A percentile compares a stretch with the other conserved stretches of the same genome.
Conservation (phyloP, 2,113 vertebrate genomes). For the Coryphaenoides rupestris region DNA sequence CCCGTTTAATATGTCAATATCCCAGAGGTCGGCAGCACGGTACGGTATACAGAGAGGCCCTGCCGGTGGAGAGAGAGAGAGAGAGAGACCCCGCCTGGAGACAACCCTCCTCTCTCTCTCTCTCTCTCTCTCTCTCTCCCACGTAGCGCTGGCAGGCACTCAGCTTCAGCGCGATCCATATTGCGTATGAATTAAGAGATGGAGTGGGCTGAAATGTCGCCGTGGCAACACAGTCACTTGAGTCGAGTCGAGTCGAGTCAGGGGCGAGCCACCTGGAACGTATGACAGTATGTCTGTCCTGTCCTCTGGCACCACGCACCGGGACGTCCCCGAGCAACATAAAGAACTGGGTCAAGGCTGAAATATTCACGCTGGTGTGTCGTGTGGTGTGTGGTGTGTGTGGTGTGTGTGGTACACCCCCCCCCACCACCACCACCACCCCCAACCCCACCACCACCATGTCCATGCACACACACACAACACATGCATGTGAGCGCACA, state of each 20-base stretch:
- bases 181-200: constrained; percentile 54
- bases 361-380: constrained; percentile 75
- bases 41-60: constrained; percentile 12
- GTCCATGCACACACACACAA: constrained; percentile 16
- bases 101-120: too few relatives aligned
- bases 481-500: constrained; percentile 1
- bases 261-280: constrained; percentile 60
- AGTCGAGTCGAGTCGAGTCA: too few relatives aligned
- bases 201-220: constrained; percentile 55
- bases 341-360: constrained; percentile 65
- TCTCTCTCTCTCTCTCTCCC: too few relatives aligned
- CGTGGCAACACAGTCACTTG: constrained; percentile 44
- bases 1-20: not conserved
- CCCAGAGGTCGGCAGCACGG: not conserved
- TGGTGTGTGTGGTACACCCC: too few relatives aligned
- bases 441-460: too few relatives aligned
- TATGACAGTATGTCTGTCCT: constrained; percentile 57
- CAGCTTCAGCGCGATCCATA: constrained; percentile 31
- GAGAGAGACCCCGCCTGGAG: not conserved
- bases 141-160: constrained; percentile 36
- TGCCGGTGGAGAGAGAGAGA: too few relatives aligned
- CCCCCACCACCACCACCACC: too few relatives aligned
- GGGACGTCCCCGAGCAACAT: constrained; percentile 59
- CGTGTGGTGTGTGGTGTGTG: too few relatives aligned
- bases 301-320: constrained; percentile 52